phyloP scores from a whole-genome alignment of 2,113 vertebrate species.

The Campylomormyrus numenius region DNA sequence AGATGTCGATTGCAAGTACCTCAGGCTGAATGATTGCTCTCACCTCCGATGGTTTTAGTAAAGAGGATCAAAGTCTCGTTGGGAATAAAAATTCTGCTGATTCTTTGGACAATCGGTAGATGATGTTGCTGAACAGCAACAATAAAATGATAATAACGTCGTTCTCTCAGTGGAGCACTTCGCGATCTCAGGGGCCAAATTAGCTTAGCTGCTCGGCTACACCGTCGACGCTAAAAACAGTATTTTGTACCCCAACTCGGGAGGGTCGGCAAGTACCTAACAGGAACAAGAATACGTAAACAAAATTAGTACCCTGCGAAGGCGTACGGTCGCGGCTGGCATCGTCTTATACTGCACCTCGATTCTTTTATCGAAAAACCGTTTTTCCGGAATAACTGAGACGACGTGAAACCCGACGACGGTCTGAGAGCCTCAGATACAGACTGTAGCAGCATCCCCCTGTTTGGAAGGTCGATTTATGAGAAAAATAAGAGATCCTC shows the following conservation, averaged over 20 bases:
- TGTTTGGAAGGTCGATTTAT: constrained; percentile 38
- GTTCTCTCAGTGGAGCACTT: neutral
- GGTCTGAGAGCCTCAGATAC: constrained; percentile 47
- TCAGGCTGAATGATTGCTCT: neutral
- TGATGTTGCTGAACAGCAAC: neutral
- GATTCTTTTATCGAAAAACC: constrained; percentile 54
- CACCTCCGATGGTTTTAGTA: neutral
- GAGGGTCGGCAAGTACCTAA: neutral
- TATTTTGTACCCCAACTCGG: neutral
- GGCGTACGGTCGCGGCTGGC: constrained; percentile 53
- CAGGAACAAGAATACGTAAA: neutral
- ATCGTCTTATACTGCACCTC: constrained; percentile 39
- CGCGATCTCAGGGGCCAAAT: neutral
- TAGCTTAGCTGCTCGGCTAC: neutral
- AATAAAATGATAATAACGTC: neutral
- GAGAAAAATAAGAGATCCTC: constrained; percentile 29
- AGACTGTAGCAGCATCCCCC: constrained; percentile 64
- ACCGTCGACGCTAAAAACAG: neutral
- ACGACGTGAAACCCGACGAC: constrained; percentile 55
- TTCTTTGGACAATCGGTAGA: neutral
- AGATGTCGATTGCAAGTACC: neutral
- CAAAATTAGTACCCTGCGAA: constrained; percentile 38
- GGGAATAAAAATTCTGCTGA: neutral
- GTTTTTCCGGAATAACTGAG: constrained; percentile 54
- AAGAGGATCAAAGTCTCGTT: neutral